These are phyloP conservation scores for Wiebesia pumilae DNA, from an alignment of 1,140 invertebrate species.

Conservation along the genomic window DNA sequence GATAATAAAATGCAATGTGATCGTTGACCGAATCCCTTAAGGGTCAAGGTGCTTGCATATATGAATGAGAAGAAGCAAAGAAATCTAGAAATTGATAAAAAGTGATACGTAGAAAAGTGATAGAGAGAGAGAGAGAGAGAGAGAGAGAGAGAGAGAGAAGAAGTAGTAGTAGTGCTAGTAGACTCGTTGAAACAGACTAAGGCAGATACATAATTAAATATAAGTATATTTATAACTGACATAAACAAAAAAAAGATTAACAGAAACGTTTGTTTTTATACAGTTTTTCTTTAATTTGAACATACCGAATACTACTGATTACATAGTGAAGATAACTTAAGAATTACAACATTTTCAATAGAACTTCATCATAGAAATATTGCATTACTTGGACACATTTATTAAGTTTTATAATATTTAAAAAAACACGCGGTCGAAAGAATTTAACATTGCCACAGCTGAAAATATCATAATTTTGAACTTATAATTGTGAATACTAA, in stretches of 20 bases:
- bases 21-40: slow-evolving; percentile 2
- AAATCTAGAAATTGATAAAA: background rate
- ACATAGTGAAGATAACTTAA: background rate
- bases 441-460: too few relatives aligned
- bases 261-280: background rate
- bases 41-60: slow-evolving; percentile 12
- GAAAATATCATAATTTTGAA: too few relatives aligned
- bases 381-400: too few relatives aligned
- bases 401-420: background rate
- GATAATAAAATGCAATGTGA: slow-evolving; percentile 40
- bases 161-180: too few relatives aligned
- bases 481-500: too few relatives aligned
- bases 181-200: background rate
- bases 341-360: background rate
- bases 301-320: background rate
- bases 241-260: slow-evolving; percentile 5
- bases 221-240: background rate
- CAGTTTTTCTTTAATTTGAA: background rate
- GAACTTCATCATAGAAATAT: too few relatives aligned
- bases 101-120: background rate
- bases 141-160: background rate
- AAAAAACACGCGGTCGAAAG: too few relatives aligned
- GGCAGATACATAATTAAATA: background rate
- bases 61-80: background rate
- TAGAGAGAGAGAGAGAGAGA: background rate